These are phyloP conservation scores for Calliopum simillimum DNA, from an alignment of 2,888 invertebrate genomes.

Conservation along the genomic window DNA sequence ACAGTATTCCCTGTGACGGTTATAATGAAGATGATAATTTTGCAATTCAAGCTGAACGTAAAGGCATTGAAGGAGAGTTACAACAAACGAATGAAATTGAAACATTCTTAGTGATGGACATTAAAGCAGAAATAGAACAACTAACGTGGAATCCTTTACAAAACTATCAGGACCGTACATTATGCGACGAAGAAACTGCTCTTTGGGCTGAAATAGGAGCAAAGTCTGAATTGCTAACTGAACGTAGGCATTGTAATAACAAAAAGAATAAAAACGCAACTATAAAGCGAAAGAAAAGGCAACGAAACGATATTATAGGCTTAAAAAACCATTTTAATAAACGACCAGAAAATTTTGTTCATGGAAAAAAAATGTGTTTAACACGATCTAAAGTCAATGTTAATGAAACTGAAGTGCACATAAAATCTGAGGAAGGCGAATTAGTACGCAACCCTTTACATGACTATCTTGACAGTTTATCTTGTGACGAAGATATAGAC, in stretches of 20 bases:
- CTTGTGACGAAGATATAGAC: no score
- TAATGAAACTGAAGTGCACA: not conserved
- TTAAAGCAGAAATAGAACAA: not conserved
- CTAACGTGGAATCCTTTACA: slow-evolving; percentile 8
- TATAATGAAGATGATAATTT: not conserved
- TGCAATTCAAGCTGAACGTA: slow-evolving; percentile 3
- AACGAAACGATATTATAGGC: no score
- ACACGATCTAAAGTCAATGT: not conserved
- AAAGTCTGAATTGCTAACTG: not conserved
- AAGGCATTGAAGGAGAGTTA: not conserved
- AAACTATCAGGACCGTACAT: not conserved
- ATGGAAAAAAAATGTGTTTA: not conserved
- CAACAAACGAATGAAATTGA: not conserved
- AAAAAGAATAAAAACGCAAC: not conserved
- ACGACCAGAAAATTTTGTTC: not conserved
- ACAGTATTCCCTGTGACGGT: not conserved
- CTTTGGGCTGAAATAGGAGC: not conserved
- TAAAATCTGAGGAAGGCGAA: not conserved
- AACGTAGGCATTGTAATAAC: slow-evolving; percentile 1
- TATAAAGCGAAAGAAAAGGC: no score
- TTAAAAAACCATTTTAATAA: not conserved
- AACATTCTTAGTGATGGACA: not conserved
- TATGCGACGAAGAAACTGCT: not conserved
- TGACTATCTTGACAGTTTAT: no score
- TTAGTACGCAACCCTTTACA: no score